A percentile compares a stretch with the other conserved stretches of the same genome.
Conservation (phyloP, 2,113 vertebrate genomes). For the Naja naja region DNA sequence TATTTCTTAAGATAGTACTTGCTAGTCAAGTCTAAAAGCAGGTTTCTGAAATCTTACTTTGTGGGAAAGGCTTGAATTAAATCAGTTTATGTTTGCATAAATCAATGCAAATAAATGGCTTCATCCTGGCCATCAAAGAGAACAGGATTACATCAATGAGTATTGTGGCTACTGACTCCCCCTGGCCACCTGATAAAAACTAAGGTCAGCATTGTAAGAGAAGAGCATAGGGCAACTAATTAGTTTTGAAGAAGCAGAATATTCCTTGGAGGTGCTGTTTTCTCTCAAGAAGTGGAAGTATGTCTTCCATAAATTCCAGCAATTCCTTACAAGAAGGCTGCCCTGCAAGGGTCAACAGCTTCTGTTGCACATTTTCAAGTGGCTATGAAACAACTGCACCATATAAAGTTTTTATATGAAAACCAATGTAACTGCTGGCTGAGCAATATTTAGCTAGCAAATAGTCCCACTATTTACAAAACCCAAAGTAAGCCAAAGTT, state of each 20-base stretch:
- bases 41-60: not conserved
- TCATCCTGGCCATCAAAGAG: not conserved
- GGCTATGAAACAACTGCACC: not conserved
- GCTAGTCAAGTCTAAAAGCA: not conserved
- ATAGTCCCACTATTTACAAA: not conserved
- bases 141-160: not conserved
- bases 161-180: not conserved
- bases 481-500: not conserved
- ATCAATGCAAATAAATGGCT: not conserved
- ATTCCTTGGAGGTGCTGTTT: not conserved
- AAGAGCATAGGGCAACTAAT: slow-evolving; percentile 13
- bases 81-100: not conserved
- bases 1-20: not conserved
- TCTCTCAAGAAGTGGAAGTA: not conserved
- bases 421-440: not conserved
- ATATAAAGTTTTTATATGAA: not conserved
- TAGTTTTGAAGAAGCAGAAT: not conserved
- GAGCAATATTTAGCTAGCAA: not conserved
- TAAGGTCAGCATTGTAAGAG: not conserved
- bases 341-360: not conserved
- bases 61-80: not conserved
- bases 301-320: slow-evolving; percentile 22
- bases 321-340: not conserved
- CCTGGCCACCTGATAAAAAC: slow-evolving; percentile 16
- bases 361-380: not conserved